Evolutionary conservation across 2,888 invertebrate species (phyloP), one percentile per base, ranked within the genome.

Genomic region (Odontomyia ornata): DNA sequence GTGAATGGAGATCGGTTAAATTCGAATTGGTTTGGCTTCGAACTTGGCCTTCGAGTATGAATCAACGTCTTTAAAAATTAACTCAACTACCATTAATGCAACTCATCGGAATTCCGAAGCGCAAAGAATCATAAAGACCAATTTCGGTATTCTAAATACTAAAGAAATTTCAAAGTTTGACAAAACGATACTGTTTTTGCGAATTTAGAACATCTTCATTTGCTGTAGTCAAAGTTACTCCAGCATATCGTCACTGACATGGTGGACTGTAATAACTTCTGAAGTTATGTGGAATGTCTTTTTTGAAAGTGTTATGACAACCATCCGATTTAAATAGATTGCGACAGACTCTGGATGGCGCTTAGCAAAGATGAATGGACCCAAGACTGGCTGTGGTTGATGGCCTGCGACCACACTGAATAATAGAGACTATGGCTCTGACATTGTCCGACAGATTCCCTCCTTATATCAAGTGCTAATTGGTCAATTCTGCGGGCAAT

Each of bases 221-320:
- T n/a, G n/a, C n/a, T n/a, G n/a, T n/a, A n/a, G n/a, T 9, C 36
- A 36, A 36, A 3, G 5, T 5, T 36, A 25, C 57, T 25, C 2
- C 23, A 60, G 5, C 3, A 11, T 1, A 27, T 18, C 52, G 71
- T 56, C 56, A 72, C 47, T 47, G 27, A 18, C 28, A 28, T 52
- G 23, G 27, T 36, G 28, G 56, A 72, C 15, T 69, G 13, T 47
- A 72, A 72, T 72, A n/a, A 47, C 46, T 47, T 69, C 69, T 69
- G 69, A 47, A 72, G 71, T 52, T 30, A 21, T 36, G 18, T 65
- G 62, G 28, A 36, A 21, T 21, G 36, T 21, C 52, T 52, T 64
- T 28, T 72, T 23, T n/a, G 23, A 28, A 72, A 72, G 71, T 72
- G 71, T 72, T 72, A 72, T 72, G 71, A 72, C 71, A 72, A 56